A percentile compares a stretch with the other conserved stretches of the same genome.
phyloP scores from a whole-genome alignment of 1,140 invertebrate genomes.

The Thaumatotibia leucotreta region DNA sequence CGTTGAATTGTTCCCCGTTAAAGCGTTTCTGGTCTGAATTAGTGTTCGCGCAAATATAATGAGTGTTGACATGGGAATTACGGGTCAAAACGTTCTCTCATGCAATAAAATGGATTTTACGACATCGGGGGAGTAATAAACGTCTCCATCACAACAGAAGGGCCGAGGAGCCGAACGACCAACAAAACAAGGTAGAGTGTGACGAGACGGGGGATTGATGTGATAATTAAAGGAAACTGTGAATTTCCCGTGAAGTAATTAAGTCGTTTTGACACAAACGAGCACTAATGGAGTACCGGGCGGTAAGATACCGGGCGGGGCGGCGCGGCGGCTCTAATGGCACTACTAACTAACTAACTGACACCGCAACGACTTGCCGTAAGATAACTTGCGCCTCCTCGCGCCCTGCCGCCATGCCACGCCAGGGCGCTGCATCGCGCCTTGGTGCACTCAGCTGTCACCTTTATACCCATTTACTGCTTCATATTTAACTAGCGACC shows the following conservation, averaged over 20 bases:
- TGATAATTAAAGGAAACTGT: conserved; percentile 35
- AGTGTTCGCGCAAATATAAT: conserved; percentile 1
- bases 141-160: conserved; percentile 30
- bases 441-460: conserved; percentile 29
- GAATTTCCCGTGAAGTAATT: conserved; percentile 37
- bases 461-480: conserved; percentile 29
- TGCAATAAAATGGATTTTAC: conserved; percentile 35
- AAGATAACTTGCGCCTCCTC: conserved; percentile 23
- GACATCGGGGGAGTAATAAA: conserved; percentile 37
- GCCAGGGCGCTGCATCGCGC: conserved; percentile 14
- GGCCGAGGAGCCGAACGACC: conserved; percentile 17
- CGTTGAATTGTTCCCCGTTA: neutral
- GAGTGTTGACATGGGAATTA: conserved; percentile 9
- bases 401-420: conserved; percentile 18
- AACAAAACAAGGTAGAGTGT: conserved; percentile 25
- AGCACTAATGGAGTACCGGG: conserved; percentile 49
- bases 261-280: conserved; percentile 52
- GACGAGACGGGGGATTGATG: conserved; percentile 16
- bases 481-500: conserved; percentile 33
- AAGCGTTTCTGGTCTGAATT: neutral
- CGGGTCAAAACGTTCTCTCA: conserved; percentile 17
- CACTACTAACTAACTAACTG: conserved; percentile 58
- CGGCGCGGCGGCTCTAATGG: conserved; percentile 44
- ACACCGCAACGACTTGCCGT: conserved; percentile 51
- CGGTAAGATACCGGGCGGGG: conserved; percentile 36